Evolutionary conservation across 2,888 invertebrate genomes (phyloP), one percentile per base, ranked within the genome.

Genomic region (Tortrix viridana): DNA sequence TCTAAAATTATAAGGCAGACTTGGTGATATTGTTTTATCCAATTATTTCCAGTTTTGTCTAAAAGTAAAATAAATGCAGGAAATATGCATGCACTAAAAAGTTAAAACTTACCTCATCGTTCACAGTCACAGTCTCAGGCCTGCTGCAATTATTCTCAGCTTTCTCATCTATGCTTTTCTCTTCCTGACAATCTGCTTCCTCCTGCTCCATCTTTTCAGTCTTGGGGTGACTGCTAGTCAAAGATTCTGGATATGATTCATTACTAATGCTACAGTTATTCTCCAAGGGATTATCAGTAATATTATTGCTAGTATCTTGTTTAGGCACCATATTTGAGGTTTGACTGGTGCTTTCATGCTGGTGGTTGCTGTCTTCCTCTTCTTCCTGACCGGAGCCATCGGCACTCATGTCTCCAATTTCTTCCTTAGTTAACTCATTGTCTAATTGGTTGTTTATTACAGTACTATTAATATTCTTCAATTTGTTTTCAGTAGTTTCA

Each of bases 261-360:
- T 79, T 77, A 66, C 77, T 81, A 70, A 79, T 78, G 38, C 65
- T 71, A 71, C 74, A 73, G 43, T 77, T 68, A 67, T 73, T 76
- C 60, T 75, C 73, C 61, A 69, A 46, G 64, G 68, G 56, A 63
- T 62, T 60, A 61, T 64, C 49, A 64, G 67, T 53, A 65, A 64
- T 55, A 61, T 61, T 67, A 69, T 69, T 70, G 60, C 68, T 74
- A 63, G 70, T 69, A 69, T 74, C 73, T 61, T 72, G 58, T 57
- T 69, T 65, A 66, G 69, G 22, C 46, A 65, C 67, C 19, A 66
- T 66, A 26, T 55, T 46, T 26, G 60, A 47, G 43, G 56, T 54
- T 65, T 58, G 64, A 37, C 32, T 62, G 53, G 41, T 19, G 60
- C 69, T 55, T 53, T 69, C 64, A 52, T 66, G 16, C 32, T 37